phyloP scores from a whole-genome alignment of 92 coral and sea anemone genomes.

The Porites rus region DNA sequence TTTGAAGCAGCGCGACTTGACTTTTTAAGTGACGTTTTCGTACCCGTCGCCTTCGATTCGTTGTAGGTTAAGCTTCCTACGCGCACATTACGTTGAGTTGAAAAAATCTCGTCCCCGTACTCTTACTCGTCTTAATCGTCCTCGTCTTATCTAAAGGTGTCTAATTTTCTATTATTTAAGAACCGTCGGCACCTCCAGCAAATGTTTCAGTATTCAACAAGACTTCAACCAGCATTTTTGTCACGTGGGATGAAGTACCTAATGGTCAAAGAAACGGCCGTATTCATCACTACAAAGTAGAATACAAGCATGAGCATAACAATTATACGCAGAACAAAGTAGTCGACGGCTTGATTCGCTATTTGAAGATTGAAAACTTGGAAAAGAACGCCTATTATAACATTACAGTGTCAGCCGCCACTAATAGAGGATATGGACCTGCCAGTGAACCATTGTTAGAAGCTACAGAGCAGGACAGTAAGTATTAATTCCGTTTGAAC shows the following conservation, averaged over 20 bases:
- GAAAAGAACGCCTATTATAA: not conserved
- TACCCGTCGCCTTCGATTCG: no score
- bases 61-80: no score
- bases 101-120: no score
- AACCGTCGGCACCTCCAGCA: conserved; percentile 3
- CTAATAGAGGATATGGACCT: conserved; percentile 6
- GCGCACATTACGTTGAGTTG: no score
- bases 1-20: no score
- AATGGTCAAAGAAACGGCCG: not conserved
- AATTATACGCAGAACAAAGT: not conserved
- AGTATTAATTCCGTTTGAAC: not conserved
- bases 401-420: conserved; percentile 4
- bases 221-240: conserved; percentile 26
- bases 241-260: conserved; percentile 26
- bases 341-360: not conserved
- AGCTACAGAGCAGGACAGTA: not conserved
- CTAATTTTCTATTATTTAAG: not conserved
- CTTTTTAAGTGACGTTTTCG: no score
- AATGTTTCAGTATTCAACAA: conserved; percentile 9
- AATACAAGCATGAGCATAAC: not conserved
- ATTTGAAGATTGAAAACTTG: not conserved
- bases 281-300: conserved; percentile 6
- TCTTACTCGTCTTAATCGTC: no score
- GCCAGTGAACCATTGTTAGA: not conserved
- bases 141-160: no score